phyloP scores from a whole-genome alignment of 2,888 invertebrate genomes.

The Fissipunctia ypsillon region DNA sequence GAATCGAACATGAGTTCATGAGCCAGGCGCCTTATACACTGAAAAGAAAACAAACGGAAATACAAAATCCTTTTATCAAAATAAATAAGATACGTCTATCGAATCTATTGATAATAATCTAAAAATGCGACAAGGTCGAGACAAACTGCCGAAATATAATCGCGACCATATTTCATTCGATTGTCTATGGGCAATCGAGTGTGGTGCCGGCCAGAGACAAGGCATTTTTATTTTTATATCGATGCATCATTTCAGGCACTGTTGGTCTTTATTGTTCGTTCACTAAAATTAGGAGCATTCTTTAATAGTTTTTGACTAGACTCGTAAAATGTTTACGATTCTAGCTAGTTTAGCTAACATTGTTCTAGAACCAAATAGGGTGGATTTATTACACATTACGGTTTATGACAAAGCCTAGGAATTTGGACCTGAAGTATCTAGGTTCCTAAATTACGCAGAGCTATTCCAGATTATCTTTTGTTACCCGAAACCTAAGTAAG shows the following conservation, averaged over 20 bases:
- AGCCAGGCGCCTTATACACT: background rate
- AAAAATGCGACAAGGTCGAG: conserved; percentile 64
- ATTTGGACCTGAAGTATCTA: background rate
- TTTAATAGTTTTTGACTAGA: conserved; percentile 46
- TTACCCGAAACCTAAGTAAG: background rate
- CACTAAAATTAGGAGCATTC: conserved; percentile 27
- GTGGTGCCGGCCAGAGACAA: conserved; percentile 80
- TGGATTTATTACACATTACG: conserved; percentile 18
- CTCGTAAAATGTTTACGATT: conserved; percentile 45
- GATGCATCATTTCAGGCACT: conserved; percentile 72
- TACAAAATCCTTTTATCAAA: conserved; percentile 18
- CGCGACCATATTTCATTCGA: conserved; percentile 73
- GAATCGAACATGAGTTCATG: background rate
- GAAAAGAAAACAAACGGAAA: conserved; percentile 22
- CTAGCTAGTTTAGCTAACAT: conserved; percentile 26
- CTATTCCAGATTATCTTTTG: background rate
- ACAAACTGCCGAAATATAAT: conserved; percentile 63
- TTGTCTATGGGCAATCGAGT: conserved; percentile 82
- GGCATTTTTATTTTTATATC: conserved; percentile 74
- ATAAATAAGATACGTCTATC: conserved; percentile 32
- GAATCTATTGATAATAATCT: conserved; percentile 46
- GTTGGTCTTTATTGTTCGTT: conserved; percentile 40
- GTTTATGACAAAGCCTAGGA: conserved; percentile 5
- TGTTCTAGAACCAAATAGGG: conserved; percentile 31
- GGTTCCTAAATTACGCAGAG: background rate